Evolutionary conservation across 2,888 invertebrate genomes (phyloP), one percentile per base, ranked within the genome.

Genomic region (Ariolimax columbianus): DNA sequence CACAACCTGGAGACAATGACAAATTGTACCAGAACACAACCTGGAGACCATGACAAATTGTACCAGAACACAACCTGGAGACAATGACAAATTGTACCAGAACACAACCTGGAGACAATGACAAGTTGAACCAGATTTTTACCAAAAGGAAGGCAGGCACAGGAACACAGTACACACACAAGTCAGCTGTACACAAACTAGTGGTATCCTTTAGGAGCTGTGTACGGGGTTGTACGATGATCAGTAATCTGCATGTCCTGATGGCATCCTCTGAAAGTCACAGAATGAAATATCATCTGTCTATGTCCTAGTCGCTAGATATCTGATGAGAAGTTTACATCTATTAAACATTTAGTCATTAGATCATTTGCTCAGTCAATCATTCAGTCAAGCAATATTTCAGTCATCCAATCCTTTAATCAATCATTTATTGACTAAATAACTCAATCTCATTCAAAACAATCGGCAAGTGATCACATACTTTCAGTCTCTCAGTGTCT

Each of bases 261-360:
- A 86, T 92, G 92, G 17, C 90, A 89, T 43, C 91, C 90, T 66
- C 92, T 92, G 89, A 36, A 89, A 88, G 38, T 78, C 87, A 1
- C 40, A 51, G 26, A 55, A 63, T 63, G 4, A 63, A 4, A 63
- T n/a, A 47, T 9, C 47, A 9, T 6, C 47, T 47, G 47, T 47
- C n/a, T n/a, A n/a, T n/a, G 19, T 55, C 23, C 23, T 14, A 14
- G 17, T 14, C 55, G 17, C 7, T 11, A 11, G 17, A 7, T 47
- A 17, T 47, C 47, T 11, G 17, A 55, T 55, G 3, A 55, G 7
- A n/a, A n/a, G 17, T 55, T 7, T 55, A 47, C 55, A 3, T 14
- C 19, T 55, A 55, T 23, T 55, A 55, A 17, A 55, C 55, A 55
- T 55, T 55, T n/a, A n/a, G n/a, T n/a, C n/a, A 23, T 19, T 55